Conservation (phyloP, 2,113 vertebrate species). For the Eidolon helvum region DNA sequence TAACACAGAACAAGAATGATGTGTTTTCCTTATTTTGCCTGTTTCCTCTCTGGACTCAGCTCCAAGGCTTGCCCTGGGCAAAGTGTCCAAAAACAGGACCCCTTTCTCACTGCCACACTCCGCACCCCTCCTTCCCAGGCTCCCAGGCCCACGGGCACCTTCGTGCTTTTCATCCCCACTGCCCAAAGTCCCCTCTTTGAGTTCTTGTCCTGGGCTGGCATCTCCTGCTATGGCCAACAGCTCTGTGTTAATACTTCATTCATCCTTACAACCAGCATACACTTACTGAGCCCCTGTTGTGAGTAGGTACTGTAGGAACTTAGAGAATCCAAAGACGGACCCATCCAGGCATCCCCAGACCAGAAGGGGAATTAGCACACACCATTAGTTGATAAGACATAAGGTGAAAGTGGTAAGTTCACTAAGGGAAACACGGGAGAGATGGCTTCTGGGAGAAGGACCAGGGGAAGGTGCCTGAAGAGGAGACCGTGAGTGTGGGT, state of each 20-base stretch:
- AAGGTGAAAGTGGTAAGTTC: not conserved
- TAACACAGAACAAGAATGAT: not conserved
- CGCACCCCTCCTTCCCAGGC: not conserved
- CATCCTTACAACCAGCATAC: not conserved
- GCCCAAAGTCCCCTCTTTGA: not conserved
- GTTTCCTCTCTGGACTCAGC: not conserved
- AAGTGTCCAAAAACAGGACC: not conserved
- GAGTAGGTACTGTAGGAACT: not conserved
- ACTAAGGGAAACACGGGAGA: not conserved
- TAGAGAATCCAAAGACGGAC: not conserved
- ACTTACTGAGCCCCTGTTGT: not conserved
- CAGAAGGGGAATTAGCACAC: not conserved
- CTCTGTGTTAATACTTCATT: not conserved
- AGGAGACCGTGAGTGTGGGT: not conserved
- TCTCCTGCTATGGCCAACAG: not conserved
- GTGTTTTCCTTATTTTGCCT: not conserved
- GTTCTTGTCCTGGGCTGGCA: not conserved
- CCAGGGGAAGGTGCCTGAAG: not conserved
- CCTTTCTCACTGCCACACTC: not conserved
- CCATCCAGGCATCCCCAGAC: not conserved
- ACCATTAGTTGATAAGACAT: not conserved
- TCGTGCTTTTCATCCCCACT: not conserved
- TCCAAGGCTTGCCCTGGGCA: not conserved
- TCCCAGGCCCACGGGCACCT: not conserved
- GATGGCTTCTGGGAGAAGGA: not conserved